A percentile compares a stretch with the other conserved stretches of the same genome.
These are phyloP conservation scores for Helicolenus hilgendorfi DNA, from an alignment of 2,797 vertebrate genomes.

Conservation along the genomic window DNA sequence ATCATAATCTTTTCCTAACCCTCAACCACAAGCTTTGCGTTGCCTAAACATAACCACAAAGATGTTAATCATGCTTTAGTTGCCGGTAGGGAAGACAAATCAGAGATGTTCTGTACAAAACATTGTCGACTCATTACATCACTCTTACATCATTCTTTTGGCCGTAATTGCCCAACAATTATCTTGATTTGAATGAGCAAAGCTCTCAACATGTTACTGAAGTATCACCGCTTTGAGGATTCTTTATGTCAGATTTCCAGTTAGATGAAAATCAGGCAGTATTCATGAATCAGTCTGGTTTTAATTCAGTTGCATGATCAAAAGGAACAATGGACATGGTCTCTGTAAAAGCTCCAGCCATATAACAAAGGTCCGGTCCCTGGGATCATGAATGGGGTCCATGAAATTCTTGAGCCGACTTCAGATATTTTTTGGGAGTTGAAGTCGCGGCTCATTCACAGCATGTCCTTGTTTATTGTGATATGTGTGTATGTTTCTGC, in stretches of 20 bases:
- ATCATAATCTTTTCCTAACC: conserved; percentile 30
- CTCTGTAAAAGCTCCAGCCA: conserved; percentile 17
- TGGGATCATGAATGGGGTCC: conserved; percentile 30
- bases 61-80: conserved; percentile 19
- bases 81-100: conserved; percentile 9
- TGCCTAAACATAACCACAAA: conserved; percentile 2
- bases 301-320: conserved; percentile 45
- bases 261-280: conserved; percentile 40
- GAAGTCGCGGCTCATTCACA: conserved; percentile 61
- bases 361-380: conserved; percentile 40
- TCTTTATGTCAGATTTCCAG: conserved; percentile 29
- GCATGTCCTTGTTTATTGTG: conserved; percentile 67
- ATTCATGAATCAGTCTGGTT: conserved; percentile 47
- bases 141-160: conserved; percentile 36
- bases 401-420: conserved; percentile 59
- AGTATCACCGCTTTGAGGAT: conserved; percentile 35
- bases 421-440: conserved; percentile 64
- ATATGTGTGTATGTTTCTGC: conserved; percentile 65
- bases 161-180: conserved; percentile 36
- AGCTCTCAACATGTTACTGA: conserved; percentile 29
- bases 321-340: conserved; percentile 57
- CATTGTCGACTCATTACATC: conserved; percentile 16
- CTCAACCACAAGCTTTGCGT: conserved; percentile 8
- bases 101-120: conserved; percentile 14
- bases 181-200: conserved; percentile 38